These are phyloP conservation scores for Ptychoptera albimana DNA, from an alignment of 2,888 invertebrate species.

Conservation along the genomic window DNA sequence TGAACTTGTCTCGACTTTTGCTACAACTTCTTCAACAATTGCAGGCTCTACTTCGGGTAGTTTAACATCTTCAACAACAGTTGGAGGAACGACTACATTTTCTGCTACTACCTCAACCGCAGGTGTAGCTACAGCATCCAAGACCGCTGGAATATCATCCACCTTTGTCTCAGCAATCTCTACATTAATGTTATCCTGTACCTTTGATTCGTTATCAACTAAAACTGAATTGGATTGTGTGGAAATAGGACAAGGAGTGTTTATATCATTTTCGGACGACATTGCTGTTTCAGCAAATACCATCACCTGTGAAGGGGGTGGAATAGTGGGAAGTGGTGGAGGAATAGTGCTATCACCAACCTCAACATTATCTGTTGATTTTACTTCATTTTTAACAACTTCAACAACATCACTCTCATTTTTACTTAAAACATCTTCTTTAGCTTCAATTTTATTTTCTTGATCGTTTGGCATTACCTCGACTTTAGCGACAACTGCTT, in stretches of 20 bases:
- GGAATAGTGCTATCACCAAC: slow-evolving; percentile 27
- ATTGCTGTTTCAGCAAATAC: slow-evolving; percentile 55
- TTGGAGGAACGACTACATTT: slow-evolving; percentile 3
- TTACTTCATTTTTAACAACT: no score
- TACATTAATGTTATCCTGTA: background rate
- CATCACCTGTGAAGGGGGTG: slow-evolving; percentile 59
- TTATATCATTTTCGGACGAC: slow-evolving; percentile 22
- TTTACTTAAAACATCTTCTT: background rate
- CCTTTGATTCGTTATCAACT: background rate
- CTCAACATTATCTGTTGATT: background rate
- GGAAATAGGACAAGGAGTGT: background rate
- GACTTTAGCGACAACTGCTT: background rate
- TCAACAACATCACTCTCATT: background rate
- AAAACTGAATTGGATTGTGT: background rate
- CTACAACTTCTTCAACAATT: slow-evolving; percentile 1
- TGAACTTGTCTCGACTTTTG: slow-evolving; percentile 1
- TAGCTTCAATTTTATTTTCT: no score
- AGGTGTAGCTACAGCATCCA: background rate
- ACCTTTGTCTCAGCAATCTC: background rate
- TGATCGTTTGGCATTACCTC: no score
- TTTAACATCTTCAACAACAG: background rate
- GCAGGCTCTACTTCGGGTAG: slow-evolving; percentile 1
- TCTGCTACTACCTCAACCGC: slow-evolving; percentile 1
- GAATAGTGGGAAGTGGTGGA: slow-evolving; percentile 56
- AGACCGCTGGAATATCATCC: background rate